Evolutionary conservation across 1,140 invertebrate species (phyloP), one percentile per base, ranked within the genome.

Genomic region (Drosophila virilis): DNA sequence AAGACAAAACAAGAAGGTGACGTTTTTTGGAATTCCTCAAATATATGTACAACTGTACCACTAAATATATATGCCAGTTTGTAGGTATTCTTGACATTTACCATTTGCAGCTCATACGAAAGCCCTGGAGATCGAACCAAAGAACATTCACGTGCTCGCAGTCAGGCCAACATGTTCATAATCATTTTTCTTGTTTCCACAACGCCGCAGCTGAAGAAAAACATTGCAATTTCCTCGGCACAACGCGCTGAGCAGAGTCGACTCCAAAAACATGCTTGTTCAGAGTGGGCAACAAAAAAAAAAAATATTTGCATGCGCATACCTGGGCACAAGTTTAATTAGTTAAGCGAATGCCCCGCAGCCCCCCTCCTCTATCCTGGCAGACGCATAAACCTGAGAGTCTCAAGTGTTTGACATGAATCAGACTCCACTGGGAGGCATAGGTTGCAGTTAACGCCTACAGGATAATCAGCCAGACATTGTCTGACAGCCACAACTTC

Each of bases 301-400:
- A 54, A 78, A 75, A 61, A 66, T 86, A 79, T 88, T 86, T 88
- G 76, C 83, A 88, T 77, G 43, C 22, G 54, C 37, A 35, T 71
- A 69, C 72, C 58, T 64, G n/a, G n/a, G 54, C 68, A 80, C 84
- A 88, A 89, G 79, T 79, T 89, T 89, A 88, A 88, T 83, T 88
- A 86, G 82, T 76, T 82, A 65, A 82, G 74, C 67, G 80, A 78
- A 69, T 32, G 22, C 42, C 28, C 22, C 13, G 28, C 8, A 3
- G 10, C 35, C 5, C 22, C 22, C 13, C 43, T 9, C 6, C 35
- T 35, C 4, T 1, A 0, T 17, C 17, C 51, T 17, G 33, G 64
- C 64, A 76, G 62, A 78, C 73, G 67, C 67, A 72, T 78, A 61
- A 55, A 67, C 33, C 50, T 35, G 33, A 40, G 51, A 28, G 33